A percentile compares a stretch with the other conserved stretches of the same genome.
Conservation (phyloP, 64 coral and sea anemone genomes). For the Dendronephthya gigantea region DNA sequence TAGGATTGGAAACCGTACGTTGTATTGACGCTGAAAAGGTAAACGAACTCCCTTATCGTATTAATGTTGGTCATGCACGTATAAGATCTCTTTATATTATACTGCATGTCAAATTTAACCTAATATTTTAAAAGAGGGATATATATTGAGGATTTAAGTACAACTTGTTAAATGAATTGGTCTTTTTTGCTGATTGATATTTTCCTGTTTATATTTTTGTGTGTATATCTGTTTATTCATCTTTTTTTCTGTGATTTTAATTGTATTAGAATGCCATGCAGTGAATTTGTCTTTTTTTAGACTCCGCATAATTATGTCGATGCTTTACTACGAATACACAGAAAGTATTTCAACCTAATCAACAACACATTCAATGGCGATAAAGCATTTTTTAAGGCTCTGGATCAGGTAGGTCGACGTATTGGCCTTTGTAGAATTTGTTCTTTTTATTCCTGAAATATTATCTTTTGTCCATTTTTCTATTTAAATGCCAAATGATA, state of each 20-base stretch:
- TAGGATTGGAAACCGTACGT: neutral
- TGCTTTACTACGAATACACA: neutral
- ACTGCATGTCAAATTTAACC: no score
- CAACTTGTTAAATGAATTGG: no score
- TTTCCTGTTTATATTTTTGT: neutral
- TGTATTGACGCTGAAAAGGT: neutral
- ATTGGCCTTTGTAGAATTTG: no score
- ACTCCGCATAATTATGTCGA: neutral
- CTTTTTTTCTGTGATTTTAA: neutral
- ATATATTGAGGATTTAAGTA: no score
- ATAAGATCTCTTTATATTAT: no score
- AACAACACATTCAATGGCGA: neutral
- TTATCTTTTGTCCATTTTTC: no score
- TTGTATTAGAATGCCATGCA: neutral
- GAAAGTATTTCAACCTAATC: constrained; percentile 1
- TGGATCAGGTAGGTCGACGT: neutral
- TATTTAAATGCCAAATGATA: no score
- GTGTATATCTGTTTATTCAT: neutral
- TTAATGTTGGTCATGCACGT: neutral
- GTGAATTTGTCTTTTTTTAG: neutral
- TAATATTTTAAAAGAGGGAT: no score
- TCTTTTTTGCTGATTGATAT: no score
- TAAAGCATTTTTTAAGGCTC: constrained; percentile 5
- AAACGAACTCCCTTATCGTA: neutral
- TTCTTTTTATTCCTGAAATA: no score